Base-by-base conservation (phyloP, 2,113 vertebrate genomes). In the Nycticorax nycticorax region DNA sequence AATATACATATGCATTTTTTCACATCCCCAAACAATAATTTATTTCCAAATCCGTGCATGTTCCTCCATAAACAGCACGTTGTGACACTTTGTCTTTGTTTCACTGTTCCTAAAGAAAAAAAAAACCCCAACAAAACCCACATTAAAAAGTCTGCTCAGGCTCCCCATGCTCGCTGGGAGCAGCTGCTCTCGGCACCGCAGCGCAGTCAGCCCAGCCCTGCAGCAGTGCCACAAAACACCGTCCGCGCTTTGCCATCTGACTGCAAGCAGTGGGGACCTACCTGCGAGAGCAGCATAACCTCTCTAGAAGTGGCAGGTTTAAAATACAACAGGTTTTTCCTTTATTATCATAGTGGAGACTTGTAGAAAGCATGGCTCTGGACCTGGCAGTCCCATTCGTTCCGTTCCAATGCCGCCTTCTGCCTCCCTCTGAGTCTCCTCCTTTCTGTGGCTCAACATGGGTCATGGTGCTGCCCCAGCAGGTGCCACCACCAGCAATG, bases 381-480 rank as follows among this genome's bases (percentile, higher is more conserved):
- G 39, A 20, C 39, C 67, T 79, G 45, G 13, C 47, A 32, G 43
- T 45, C 22, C 23, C 18, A 32, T 67, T 85, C 41, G 3, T 78
- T 35, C 20, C 12, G 59, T 12, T 15, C 15, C 47, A 21, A 2
- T 10, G 26, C 32, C 3, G 0, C 0, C 32, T 52, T 45, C 43
- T 79, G 37, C 41, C n/a, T 22, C 35, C 14, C 7, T 27, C 26
- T 22, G 30, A 52, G 22, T 16, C 14, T 20, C 9, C 55, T 66
- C 5, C 16, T 47, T 72, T 67, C 32, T 47, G 64, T 1, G 1
- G 10, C 39, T 81, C 1, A 2, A 4, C 0, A 2, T 13, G 7
- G 32, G 12, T 18, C 3, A 0, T 2, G 3, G 14, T 64, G 43
- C 20, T 72, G 35, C 15, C 10, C 30, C 27, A 27, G 39, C 24